Evolutionary conservation across 2,113 vertebrate genomes (phyloP), one percentile per base, ranked within the genome.

Genomic region (Ammodytes marinus): DNA sequence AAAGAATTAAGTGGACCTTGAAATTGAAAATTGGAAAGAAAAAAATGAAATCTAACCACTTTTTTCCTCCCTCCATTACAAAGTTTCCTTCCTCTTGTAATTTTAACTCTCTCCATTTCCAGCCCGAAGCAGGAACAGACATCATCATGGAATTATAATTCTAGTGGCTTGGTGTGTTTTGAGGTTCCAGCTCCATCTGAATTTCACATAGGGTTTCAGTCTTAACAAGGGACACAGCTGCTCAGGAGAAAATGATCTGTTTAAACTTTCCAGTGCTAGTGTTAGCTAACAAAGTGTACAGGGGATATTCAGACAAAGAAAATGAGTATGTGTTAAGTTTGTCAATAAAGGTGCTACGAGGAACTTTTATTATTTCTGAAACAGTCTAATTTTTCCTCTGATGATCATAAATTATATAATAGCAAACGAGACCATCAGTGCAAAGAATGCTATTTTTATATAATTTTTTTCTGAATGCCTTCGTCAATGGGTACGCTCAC

Each of bases 1-100:
- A 96, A 91, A 93, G 97, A 98, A 98, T 97, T 97, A 98, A 98
- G 97, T 92, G 81, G 97, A 98, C 96, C 98, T 98, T 98, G 97
- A 99, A 99, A 99, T 98, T 98, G 97, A 97, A 27, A 97, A 97
- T 96, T 96, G 97, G 91, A 93, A 88, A 74, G 86, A 93, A 93
- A 93, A 27, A 94, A 92, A 92, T 91, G 88, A 94, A 94, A 95
- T 94, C 86, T 89, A 89, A 82, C 91, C 86, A 71, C 82, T 88
- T 91, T 89, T 68, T 80, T 65, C 74, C 67, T 89, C 84, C 73
- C 78, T 82, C 81, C 54, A 40, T 80, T 81, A 77, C 79, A 80
- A 87, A 87, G 79, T 90, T 85, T 72, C 71, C 73, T 68, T 90
- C 69, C 78, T 83, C 58, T 50, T 78, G 79, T 84, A 78, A 88